Conservation (phyloP, 2,888 invertebrate genomes). For the Epinotia bilunana region DNA sequence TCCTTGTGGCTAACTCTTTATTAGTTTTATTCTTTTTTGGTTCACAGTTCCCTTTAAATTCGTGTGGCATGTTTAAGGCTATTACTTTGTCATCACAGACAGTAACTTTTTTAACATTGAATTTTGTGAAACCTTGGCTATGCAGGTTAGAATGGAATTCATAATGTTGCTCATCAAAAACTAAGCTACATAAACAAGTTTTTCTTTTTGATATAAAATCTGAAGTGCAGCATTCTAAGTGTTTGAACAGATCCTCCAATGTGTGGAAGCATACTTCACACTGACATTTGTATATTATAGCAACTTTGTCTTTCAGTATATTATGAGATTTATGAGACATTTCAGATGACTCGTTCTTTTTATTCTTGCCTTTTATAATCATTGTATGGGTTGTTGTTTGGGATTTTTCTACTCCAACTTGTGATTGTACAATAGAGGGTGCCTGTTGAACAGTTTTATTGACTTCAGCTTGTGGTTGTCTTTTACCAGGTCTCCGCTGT, state of each 20-base stretch:
- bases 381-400: neutral
- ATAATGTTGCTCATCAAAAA: conserved; percentile 26
- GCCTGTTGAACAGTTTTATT: neutral
- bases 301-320: neutral
- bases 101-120: conserved; percentile 19
- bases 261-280: conserved; percentile 26
- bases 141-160: conserved; percentile 13
- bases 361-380: conserved; percentile 6
- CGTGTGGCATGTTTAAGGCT: neutral
- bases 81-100: neutral
- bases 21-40: neutral
- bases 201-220: neutral
- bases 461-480: neutral
- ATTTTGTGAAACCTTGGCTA: neutral
- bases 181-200: conserved; percentile 15
- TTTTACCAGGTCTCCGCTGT: neutral
- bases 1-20: neutral
- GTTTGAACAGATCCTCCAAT: conserved; percentile 6
- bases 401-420: neutral
- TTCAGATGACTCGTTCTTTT: neutral
- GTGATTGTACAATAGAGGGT: neutral
- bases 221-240: conserved; percentile 8
- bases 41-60: neutral
- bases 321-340: neutral
- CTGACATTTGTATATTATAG: conserved; percentile 20